A percentile compares a stretch with the other conserved stretches of the same genome.
Conservation (phyloP, 2,888 invertebrate genomes). For the Willowsia nigromaculata region DNA sequence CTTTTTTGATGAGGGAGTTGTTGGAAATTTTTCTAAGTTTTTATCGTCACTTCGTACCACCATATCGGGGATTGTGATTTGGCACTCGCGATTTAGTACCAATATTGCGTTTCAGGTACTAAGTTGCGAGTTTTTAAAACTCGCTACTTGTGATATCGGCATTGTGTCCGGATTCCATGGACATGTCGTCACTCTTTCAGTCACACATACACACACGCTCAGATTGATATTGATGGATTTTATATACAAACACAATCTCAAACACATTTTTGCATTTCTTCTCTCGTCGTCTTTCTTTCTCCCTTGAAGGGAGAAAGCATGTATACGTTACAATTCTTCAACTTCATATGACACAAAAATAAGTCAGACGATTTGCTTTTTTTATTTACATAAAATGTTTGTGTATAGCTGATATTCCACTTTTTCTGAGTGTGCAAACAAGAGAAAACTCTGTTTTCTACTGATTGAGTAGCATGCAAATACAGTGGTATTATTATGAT, state of each 20-base stretch:
- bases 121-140: too few species aligned
- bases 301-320: slow-evolving; percentile 22
- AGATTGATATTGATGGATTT: slow-evolving; percentile 70
- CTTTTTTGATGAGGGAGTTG: too few species aligned
- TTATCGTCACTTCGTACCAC: too few species aligned
- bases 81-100: too few species aligned
- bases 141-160: not conserved
- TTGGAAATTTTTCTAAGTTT: too few species aligned
- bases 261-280: slow-evolving; percentile 57
- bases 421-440: slow-evolving; percentile 7
- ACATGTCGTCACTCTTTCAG: slow-evolving; percentile 49
- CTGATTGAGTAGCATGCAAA: slow-evolving; percentile 26
- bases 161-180: not conserved
- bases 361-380: slow-evolving; percentile 40
- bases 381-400: slow-evolving; percentile 17
- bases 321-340: not conserved
- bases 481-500: not conserved
- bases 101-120: too few species aligned
- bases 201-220: slow-evolving; percentile 7
- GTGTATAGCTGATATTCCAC: not conserved
- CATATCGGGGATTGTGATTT: too few species aligned
- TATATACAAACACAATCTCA: slow-evolving; percentile 65
- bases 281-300: slow-evolving; percentile 31
- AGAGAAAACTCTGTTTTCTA: slow-evolving; percentile 14
- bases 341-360: slow-evolving; percentile 9